These are phyloP conservation scores for Microtus oregoni DNA, from an alignment of 2,113 vertebrate species.

Conservation along the genomic window DNA sequence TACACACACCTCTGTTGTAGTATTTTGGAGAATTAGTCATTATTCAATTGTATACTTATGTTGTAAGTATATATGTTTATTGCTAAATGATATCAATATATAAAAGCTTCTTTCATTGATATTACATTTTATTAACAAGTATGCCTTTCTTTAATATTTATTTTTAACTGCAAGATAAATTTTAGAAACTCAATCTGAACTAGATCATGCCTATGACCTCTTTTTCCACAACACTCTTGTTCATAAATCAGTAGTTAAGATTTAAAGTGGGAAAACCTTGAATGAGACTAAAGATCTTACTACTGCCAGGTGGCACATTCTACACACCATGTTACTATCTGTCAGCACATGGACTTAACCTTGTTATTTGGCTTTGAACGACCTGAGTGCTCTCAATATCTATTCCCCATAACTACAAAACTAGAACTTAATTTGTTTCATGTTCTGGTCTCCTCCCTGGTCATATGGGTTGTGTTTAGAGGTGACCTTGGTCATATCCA, in stretches of 20 bases:
- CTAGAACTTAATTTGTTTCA: conserved; percentile 55
- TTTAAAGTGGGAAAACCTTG: neutral
- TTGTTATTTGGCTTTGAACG: conserved; percentile 32
- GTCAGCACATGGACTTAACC: neutral
- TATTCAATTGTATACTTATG: neutral
- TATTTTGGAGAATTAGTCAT: neutral
- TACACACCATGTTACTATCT: neutral
- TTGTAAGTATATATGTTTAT: neutral
- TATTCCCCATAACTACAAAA: conserved; percentile 23
- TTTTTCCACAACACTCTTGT: neutral
- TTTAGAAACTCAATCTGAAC: neutral
- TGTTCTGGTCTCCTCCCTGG: conserved; percentile 21
- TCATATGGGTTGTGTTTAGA: neutral
- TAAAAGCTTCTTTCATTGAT: neutral
- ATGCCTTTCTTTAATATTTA: neutral
- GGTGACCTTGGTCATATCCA: neutral
- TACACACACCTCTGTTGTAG: neutral
- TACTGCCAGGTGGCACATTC: neutral
- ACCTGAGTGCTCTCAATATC: conserved; percentile 15
- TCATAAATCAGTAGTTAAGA: neutral
- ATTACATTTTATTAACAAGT: neutral
- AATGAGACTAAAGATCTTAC: neutral
- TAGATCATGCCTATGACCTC: neutral
- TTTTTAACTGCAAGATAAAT: neutral
- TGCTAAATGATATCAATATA: neutral